These are phyloP conservation scores for Gambusia holbrooki DNA, from an alignment of 2,113 vertebrate genomes.

Conservation along the genomic window DNA sequence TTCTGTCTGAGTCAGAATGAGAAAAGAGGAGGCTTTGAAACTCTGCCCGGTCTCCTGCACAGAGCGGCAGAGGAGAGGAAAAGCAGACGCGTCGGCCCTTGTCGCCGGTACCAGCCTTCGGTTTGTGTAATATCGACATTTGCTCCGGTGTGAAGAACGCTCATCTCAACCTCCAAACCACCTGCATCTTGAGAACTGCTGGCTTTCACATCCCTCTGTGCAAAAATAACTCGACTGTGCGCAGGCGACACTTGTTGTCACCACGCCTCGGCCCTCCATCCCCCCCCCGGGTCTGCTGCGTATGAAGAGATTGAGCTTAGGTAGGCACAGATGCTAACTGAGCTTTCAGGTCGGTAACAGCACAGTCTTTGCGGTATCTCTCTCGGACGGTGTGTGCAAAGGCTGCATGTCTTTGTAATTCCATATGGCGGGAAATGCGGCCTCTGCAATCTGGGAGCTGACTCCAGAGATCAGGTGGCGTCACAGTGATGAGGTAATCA, in stretches of 20 bases:
- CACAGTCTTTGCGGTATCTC: slow-evolving; percentile 22
- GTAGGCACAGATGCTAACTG: slow-evolving; percentile 34
- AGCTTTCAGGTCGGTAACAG: slow-evolving; percentile 30
- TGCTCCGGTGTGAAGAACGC: slow-evolving; percentile 59
- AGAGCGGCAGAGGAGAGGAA: slow-evolving; percentile 35
- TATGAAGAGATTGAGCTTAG: slow-evolving; percentile 11
- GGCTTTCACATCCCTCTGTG: slow-evolving; percentile 39
- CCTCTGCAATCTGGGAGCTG: slow-evolving; percentile 39
- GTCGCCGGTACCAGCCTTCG: slow-evolving; percentile 63
- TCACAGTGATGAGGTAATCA: slow-evolving; percentile 48
- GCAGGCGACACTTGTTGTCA: slow-evolving; percentile 31
- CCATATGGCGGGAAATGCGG: slow-evolving; percentile 14
- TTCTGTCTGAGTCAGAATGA: slow-evolving; percentile 56
- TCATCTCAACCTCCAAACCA: slow-evolving; percentile 59
- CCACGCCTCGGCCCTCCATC: no score
- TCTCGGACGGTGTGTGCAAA: slow-evolving; percentile 17
- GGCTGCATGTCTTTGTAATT: slow-evolving; percentile 9
- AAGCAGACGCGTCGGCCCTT: slow-evolving; percentile 41
- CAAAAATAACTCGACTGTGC: slow-evolving; percentile 46
- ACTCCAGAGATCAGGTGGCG: slow-evolving; percentile 32
- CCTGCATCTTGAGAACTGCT: slow-evolving; percentile 60
- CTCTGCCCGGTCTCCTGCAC: slow-evolving; percentile 59
- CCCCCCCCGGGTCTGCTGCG: slow-evolving; percentile 1
- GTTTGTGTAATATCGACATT: slow-evolving; percentile 65
- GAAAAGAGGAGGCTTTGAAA: slow-evolving; percentile 67